These are phyloP conservation scores for Hirudo medicinalis DNA, from an alignment of 1,140 invertebrate genomes.

Conservation along the genomic window DNA sequence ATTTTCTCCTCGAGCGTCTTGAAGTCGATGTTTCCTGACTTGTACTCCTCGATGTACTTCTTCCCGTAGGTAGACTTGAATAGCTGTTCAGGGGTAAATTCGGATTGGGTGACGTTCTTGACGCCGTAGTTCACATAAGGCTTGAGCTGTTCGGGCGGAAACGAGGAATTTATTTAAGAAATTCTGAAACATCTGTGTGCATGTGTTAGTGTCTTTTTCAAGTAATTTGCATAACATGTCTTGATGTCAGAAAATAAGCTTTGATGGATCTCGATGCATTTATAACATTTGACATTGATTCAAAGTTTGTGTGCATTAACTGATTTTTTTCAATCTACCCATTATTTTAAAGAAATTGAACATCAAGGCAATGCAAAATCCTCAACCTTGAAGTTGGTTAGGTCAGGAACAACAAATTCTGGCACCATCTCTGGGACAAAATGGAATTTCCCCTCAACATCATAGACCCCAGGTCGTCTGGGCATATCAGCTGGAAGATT, in stretches of 20 bases:
- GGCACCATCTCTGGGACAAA: conserved; percentile 64
- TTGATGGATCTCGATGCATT: no score
- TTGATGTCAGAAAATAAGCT: no score
- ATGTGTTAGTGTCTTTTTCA: neutral
- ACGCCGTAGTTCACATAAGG: conserved; percentile 81
- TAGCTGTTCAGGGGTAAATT: conserved; percentile 69
- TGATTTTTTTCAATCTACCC: no score
- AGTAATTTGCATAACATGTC: no score
- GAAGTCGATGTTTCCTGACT: conserved; percentile 46
- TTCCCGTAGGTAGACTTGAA: conserved; percentile 67
- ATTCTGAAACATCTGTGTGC: neutral
- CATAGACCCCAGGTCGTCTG: conserved; percentile 1
- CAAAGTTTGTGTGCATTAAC: no score
- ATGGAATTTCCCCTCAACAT: conserved; percentile 13
- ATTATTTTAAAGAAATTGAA: no score
- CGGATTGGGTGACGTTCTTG: conserved; percentile 56
- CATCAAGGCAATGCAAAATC: no score
- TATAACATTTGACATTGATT: no score
- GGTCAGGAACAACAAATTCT: conserved; percentile 76
- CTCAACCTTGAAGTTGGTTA: conserved; percentile 55
- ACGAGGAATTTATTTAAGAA: neutral
- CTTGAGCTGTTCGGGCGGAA: conserved; percentile 51
- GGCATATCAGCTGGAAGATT: conserved; percentile 10
- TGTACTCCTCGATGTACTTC: conserved; percentile 66
- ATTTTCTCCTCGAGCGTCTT: conserved; percentile 16